These are phyloP conservation scores for Pyrocoelia pectoralis DNA, from an alignment of 2,888 invertebrate species.

Conservation along the genomic window DNA sequence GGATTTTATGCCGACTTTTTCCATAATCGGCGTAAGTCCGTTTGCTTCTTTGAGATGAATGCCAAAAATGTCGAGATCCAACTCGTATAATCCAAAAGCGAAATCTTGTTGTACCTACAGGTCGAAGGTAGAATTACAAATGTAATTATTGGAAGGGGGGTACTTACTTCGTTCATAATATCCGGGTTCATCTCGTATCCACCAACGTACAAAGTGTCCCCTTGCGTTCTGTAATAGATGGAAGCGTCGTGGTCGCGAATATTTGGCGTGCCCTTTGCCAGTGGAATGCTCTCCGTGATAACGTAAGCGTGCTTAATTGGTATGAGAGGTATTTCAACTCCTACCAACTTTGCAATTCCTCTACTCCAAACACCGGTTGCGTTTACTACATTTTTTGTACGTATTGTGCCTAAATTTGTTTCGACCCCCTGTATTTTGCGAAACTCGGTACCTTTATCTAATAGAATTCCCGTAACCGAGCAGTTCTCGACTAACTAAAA, in stretches of 20 bases:
- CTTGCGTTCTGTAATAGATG: slow-evolving; percentile 84
- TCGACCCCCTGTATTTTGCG: slow-evolving; percentile 78
- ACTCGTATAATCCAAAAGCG: slow-evolving; percentile 83
- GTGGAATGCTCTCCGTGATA: slow-evolving; percentile 80
- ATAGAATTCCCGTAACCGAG: slow-evolving; percentile 74
- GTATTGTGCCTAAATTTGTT: slow-evolving; percentile 78
- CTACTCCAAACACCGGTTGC: slow-evolving; percentile 86
- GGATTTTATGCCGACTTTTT: slow-evolving; percentile 79
- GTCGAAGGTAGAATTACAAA: too few relatives aligned
- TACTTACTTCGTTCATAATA: slow-evolving; percentile 73
- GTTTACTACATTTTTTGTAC: slow-evolving; percentile 81
- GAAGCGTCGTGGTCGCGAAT: slow-evolving; percentile 86
- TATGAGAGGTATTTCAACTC: slow-evolving; percentile 75
- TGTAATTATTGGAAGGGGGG: too few relatives aligned
- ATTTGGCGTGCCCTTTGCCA: slow-evolving; percentile 79
- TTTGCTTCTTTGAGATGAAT: slow-evolving; percentile 77
- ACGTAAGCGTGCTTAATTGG: slow-evolving; percentile 92
- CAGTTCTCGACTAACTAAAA: slow-evolving; percentile 78
- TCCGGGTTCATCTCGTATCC: slow-evolving; percentile 90
- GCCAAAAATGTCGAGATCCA: slow-evolving; percentile 87
- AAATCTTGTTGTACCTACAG: slow-evolving; percentile 80
- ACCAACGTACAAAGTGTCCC: slow-evolving; percentile 83
- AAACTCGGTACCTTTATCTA: slow-evolving; percentile 69
- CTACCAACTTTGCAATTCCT: slow-evolving; percentile 73
- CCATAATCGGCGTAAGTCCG: slow-evolving; percentile 77